phyloP scores from a whole-genome alignment of 1,140 invertebrate species.

The Colletes latitarsis region DNA sequence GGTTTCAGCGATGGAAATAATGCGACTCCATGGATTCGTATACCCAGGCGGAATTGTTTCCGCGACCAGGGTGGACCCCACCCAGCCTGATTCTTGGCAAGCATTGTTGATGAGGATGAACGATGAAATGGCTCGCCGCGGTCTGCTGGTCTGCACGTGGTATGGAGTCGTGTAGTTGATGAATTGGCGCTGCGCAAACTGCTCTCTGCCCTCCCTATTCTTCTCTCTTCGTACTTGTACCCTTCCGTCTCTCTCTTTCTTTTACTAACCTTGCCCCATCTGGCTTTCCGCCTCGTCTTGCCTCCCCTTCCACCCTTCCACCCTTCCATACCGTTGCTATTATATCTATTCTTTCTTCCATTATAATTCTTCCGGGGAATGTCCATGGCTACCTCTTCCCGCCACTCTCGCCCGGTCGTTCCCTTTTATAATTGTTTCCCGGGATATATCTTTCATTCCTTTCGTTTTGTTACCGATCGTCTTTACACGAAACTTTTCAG shows the following conservation, averaged over 20 bases:
- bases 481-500: slow-evolving; percentile 1
- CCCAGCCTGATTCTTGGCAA: slow-evolving; percentile 68
- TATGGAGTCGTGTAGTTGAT: slow-evolving; percentile 68
- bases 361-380: slow-evolving; percentile 66
- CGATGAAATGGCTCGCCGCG: slow-evolving; percentile 67
- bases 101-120: slow-evolving; percentile 75
- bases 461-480: slow-evolving; percentile 12
- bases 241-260: slow-evolving; percentile 45
- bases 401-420: too few relatives aligned
- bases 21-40: slow-evolving; percentile 60
- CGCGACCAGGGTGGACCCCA: slow-evolving; percentile 42
- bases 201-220: slow-evolving; percentile 36
- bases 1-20: slow-evolving; percentile 54
- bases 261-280: background rate
- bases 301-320: background rate
- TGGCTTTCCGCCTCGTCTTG: slow-evolving; percentile 10
- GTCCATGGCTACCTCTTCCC: slow-evolving; percentile 30
- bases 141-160: slow-evolving; percentile 54
- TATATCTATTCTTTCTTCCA: slow-evolving; percentile 66
- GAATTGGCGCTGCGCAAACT: slow-evolving; percentile 71
- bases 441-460: slow-evolving; percentile 25
- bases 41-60: slow-evolving; percentile 59
- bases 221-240: slow-evolving; percentile 27
- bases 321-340: slow-evolving; percentile 51
- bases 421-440: slow-evolving; percentile 63